Base-by-base conservation (phyloP, 1,140 invertebrate genomes). In the Mactra quadrangularis region DNA sequence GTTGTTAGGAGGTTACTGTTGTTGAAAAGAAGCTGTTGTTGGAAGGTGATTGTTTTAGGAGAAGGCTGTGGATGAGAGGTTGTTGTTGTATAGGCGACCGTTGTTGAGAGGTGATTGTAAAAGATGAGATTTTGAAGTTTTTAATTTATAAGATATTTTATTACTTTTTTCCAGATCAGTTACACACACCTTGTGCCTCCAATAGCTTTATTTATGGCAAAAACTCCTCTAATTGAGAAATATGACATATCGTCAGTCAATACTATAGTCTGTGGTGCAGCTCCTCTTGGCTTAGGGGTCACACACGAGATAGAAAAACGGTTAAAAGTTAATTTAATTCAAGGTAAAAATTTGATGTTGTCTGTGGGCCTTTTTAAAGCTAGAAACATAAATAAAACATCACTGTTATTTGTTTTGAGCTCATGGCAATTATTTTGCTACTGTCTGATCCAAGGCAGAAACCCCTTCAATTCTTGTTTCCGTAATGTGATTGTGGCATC, bases 131-230 rank as follows among this genome's bases (percentile, higher is more conserved):
- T n/a, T n/a, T n/a, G n/a, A n/a, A n/a, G n/a, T n/a, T n/a, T n/a
- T n/a, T n/a, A n/a, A n/a, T n/a, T n/a, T n/a, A n/a, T n/a, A n/a
- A n/a, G n/a, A n/a, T n/a, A n/a, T n/a, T n/a, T n/a, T n/a, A n/a
- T n/a, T n/a, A n/a, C n/a, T n/a, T 59, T 64, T 64, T 76, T 62
- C 22, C 59, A 92, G 90, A 77, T 89, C 29, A 86, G 87, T 17
- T 81, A 87, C 27, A 53, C 86, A 3, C 82, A 87, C 53, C 33
- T 91, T 0, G 93, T 93, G 4, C 93, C 93, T 19, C 90, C 92
- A 3, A 88, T 93, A n/a, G 83, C 89, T 13, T 75, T 89, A 29
- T 93, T 92, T 78, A 84, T 93, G 64, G 89, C 88, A 11, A 93
- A 93, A 71, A 86, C 90, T 72, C 87, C 88, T 0, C 74, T 89